phyloP scores from a whole-genome alignment of 37 sponge, comb jelly and placozoan species.

The Chondrosia reniformis region DNA sequence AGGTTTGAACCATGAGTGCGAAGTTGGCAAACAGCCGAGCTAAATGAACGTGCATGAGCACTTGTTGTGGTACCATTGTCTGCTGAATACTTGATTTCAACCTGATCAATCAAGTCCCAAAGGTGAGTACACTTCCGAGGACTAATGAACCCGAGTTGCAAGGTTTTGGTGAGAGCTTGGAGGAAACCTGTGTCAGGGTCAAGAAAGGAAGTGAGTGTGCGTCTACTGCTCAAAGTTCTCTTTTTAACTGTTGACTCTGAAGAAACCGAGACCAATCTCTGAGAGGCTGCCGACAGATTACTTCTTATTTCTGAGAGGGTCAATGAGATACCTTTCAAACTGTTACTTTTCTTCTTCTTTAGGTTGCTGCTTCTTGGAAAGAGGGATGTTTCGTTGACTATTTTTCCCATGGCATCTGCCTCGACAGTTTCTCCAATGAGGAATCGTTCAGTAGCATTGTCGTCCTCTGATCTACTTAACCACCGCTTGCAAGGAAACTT shows the following conservation, averaged over 20 bases:
- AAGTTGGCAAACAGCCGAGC: background rate
- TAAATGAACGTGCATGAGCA: slow-evolving; percentile 9
- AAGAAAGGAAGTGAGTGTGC: no score
- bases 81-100: background rate
- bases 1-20: background rate
- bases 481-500: slow-evolving; percentile 68
- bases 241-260: no score
- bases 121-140: background rate
- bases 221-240: no score
- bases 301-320: background rate
- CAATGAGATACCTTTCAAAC: no score
- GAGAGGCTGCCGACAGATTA: no score
- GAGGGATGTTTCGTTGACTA: background rate
- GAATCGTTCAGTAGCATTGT: slow-evolving; percentile 81
- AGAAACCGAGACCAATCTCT: no score
- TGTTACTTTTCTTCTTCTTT: background rate
- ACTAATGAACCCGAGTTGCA: background rate
- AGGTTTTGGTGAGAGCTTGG: background rate
- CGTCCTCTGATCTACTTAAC: slow-evolving; percentile 70
- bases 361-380: background rate
- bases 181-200: background rate
- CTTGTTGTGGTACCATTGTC: slow-evolving; percentile 14
- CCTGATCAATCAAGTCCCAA: background rate
- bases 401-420: slow-evolving; percentile 9
- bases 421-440: slow-evolving; percentile 62